These are phyloP conservation scores for Caenorhabditis tropicalis DNA, from an alignment of 1,140 invertebrate genomes.

Conservation along the genomic window DNA sequence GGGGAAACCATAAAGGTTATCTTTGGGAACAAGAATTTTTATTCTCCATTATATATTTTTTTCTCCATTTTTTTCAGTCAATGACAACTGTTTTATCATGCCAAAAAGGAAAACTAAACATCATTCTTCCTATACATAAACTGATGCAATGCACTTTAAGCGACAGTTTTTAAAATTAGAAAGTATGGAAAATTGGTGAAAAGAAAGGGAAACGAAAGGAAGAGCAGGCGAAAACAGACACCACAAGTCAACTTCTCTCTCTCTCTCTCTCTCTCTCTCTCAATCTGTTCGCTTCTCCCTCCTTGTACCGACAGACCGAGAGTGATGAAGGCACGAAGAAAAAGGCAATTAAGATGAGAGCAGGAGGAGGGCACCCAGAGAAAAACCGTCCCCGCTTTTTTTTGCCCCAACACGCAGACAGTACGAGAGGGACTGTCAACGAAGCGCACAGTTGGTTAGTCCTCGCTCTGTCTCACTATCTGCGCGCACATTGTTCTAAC, in stretches of 20 bases:
- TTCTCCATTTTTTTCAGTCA: too few relatives aligned
- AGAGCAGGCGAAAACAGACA: neutral
- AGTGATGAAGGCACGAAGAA: neutral
- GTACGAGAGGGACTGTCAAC: neutral
- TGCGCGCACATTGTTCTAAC: slow-evolving; percentile 32
- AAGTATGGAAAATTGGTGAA: neutral
- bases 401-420: slow-evolving; percentile 41
- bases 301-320: neutral
- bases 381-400: neutral
- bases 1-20: too few relatives aligned
- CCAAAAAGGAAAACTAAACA: too few relatives aligned
- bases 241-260: neutral
- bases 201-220: neutral
- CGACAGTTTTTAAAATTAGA: too few relatives aligned
- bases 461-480: neutral
- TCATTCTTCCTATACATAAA: too few relatives aligned
- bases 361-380: neutral
- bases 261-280: too few relatives aligned
- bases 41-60: too few relatives aligned
- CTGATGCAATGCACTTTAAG: too few relatives aligned
- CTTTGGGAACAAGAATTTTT: too few relatives aligned
- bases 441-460: neutral
- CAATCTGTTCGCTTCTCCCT: neutral
- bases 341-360: neutral
- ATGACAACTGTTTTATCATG: too few relatives aligned